A percentile compares a stretch with the other conserved stretches of the same genome.
Conservation (phyloP, 1,140 invertebrate species). For the Drosophila parabipectinata region DNA sequence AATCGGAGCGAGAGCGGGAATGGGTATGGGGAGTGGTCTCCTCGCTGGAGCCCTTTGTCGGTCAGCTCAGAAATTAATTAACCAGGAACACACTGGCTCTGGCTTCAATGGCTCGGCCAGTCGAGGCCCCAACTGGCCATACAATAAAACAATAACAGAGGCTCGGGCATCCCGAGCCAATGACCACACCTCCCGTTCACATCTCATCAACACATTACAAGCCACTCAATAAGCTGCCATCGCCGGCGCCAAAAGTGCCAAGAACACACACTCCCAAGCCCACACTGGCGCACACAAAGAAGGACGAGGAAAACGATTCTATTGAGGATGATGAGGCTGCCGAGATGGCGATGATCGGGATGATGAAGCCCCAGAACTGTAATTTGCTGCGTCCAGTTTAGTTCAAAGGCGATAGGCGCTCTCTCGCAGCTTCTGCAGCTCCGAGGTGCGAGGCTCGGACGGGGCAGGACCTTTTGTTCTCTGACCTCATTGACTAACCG, state of each 20-base stretch:
- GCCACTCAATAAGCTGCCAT: conserved; percentile 79
- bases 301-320: conserved; percentile 26
- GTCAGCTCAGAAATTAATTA: conserved; percentile 77
- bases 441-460: conserved; percentile 26
- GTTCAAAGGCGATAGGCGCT: conserved; percentile 50
- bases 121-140: conserved; percentile 16
- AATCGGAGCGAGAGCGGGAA: conserved; percentile 13
- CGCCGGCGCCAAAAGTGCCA: conserved; percentile 78
- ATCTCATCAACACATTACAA: conserved; percentile 75
- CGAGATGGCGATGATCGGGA: conserved; percentile 62
- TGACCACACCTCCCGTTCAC: conserved; percentile 4
- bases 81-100: conserved; percentile 64
- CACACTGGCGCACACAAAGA: conserved; percentile 16
- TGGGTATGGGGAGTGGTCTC: neutral
- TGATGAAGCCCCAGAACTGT: conserved; percentile 64
- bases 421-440: conserved; percentile 15
- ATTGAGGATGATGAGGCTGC: conserved; percentile 38
- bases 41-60: conserved; percentile 63
- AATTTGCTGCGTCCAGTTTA: conserved; percentile 65
- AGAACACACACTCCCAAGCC: conserved; percentile 47
- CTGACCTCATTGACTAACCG: conserved; percentile 67
- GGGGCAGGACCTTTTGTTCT: conserved; percentile 64
- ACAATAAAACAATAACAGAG: conserved; percentile 79
- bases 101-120: conserved; percentile 27
- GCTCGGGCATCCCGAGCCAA: conserved; percentile 7